Conservation (phyloP, 2,888 invertebrate species). For the Drosophila nr. medialis region DNA sequence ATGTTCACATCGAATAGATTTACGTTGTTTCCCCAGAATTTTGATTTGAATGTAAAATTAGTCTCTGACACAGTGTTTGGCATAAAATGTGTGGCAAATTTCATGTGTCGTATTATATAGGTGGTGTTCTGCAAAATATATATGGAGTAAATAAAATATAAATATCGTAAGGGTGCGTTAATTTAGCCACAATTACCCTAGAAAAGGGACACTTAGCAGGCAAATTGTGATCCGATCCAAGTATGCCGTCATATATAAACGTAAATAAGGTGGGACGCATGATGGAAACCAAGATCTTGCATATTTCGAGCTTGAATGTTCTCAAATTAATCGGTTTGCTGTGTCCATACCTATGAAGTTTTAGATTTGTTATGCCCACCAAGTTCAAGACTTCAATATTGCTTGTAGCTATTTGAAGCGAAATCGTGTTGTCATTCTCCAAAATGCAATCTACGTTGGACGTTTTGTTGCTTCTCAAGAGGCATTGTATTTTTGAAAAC, state of each 20-base stretch:
- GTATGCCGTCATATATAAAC: not conserved
- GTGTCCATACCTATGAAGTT: not conserved
- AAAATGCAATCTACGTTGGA: not conserved
- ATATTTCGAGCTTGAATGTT: not conserved
- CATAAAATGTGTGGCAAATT: fast-evolving
- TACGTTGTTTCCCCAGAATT: not conserved
- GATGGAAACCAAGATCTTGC: not conserved
- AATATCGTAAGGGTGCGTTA: not conserved
- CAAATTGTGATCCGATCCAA: not conserved
- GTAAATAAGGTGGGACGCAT: not conserved
- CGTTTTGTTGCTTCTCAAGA: not conserved
- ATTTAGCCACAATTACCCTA: not conserved
- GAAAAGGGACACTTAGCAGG: not conserved
- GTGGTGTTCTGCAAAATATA: not conserved
- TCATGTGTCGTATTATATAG: not conserved
- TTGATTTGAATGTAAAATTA: not conserved
- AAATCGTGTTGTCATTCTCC: not conserved
- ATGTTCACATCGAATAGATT: not conserved
- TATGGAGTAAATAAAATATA: not conserved
- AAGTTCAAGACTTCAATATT: not conserved
- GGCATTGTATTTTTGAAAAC: not conserved
- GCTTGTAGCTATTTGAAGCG: fast-evolving
- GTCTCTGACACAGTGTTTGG: fast-evolving
- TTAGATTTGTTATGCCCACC: not conserved
- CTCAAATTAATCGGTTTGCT: not conserved